A percentile compares a stretch with the other conserved stretches of the same genome.
Conservation (phyloP, 2,888 invertebrate species). For the Leptothorax acervorum region DNA sequence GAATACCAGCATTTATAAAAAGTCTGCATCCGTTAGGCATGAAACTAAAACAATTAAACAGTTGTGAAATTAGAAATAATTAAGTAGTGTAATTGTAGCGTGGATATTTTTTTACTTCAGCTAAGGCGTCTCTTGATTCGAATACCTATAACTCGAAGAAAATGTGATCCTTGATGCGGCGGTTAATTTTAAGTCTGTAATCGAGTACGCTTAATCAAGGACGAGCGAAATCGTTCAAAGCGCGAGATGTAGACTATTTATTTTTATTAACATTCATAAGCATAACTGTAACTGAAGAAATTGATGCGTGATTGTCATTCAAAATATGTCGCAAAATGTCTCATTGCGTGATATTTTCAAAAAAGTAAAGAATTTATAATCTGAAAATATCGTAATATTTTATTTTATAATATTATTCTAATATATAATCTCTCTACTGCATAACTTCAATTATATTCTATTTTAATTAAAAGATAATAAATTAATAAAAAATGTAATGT, state of each 20-base stretch:
- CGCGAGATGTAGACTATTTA: background rate
- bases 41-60: background rate
- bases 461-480: conserved; percentile 1
- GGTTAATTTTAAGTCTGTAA: conserved; percentile 37
- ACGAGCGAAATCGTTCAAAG: conserved; percentile 7
- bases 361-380: background rate
- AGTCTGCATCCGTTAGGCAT: background rate
- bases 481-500: background rate
- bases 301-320: background rate
- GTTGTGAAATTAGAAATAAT: background rate
- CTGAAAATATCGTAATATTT: background rate
- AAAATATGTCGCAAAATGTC: background rate
- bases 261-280: background rate
- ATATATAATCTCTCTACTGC: background rate
- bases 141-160: background rate
- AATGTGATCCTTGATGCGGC: conserved; percentile 10
- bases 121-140: background rate
- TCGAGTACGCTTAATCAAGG: conserved; percentile 52
- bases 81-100: background rate
- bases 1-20: background rate
- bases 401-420: background rate
- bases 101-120: background rate
- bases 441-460: background rate
- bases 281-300: conserved; percentile 5
- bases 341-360: background rate